These are phyloP conservation scores for Muricea muricata DNA, from an alignment of 92 coral and sea anemone species.

Conservation along the genomic window DNA sequence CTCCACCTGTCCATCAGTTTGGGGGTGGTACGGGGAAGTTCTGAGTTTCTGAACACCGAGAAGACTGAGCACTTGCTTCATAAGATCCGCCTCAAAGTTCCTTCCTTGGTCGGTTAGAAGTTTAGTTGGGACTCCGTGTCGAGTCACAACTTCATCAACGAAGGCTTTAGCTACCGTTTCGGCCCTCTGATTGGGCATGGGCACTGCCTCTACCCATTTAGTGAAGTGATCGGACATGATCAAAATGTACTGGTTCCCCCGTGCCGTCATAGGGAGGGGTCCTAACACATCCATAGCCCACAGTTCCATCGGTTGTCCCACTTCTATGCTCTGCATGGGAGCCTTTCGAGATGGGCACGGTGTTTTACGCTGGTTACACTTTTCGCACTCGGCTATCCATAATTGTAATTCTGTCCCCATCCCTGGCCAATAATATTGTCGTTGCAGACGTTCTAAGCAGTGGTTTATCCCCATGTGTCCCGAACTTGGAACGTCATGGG, in stretches of 20 bases:
- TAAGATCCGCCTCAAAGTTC: neutral
- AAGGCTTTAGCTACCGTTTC: conserved; percentile 11
- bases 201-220: conserved; percentile 34
- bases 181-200: conserved; percentile 6
- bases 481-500: conserved; percentile 6
- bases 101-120: conserved; percentile 36
- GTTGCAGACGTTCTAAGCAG: neutral
- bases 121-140: conserved; percentile 20
- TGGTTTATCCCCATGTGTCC: conserved; percentile 2
- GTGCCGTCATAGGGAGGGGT: too few relatives aligned
- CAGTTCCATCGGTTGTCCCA: too few relatives aligned
- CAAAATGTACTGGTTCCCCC: neutral
- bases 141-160: neutral
- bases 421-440: conserved; percentile 1
- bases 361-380: neutral
- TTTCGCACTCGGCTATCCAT: conserved; percentile 12
- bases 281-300: too few relatives aligned
- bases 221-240: conserved; percentile 49
- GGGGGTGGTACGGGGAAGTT: conserved; percentile 4
- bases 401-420: neutral
- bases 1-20: neutral
- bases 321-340: too few relatives aligned
- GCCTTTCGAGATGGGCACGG: too few relatives aligned
- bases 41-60: neutral
- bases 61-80: neutral